phyloP scores from a whole-genome alignment of 2,888 invertebrate genomes.

The Lithodes maja region DNA sequence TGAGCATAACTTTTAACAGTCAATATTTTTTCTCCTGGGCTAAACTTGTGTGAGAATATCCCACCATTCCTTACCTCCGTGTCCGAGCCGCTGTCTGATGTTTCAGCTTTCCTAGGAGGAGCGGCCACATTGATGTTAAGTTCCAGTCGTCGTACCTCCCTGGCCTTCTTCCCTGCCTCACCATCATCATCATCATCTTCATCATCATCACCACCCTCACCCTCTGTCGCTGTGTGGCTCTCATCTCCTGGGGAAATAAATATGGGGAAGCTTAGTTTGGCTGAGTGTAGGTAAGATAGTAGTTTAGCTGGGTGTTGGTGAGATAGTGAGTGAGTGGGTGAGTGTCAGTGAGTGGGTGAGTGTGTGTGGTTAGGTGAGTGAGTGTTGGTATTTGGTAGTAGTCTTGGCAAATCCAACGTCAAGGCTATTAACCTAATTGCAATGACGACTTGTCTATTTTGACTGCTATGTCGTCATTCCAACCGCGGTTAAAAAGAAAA shows the following conservation, averaged over 20 bases:
- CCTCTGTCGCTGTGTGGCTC: constrained; percentile 70
- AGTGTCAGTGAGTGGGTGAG: too few relatives aligned
- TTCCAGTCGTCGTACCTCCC: constrained; percentile 62
- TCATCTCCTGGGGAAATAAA: constrained; percentile 54
- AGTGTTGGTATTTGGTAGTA: too few relatives aligned
- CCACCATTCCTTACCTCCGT: constrained; percentile 61
- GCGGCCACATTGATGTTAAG: constrained; percentile 64
- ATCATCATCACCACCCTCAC: constrained; percentile 72
- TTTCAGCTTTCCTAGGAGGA: constrained; percentile 70
- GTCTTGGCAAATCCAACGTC: too few relatives aligned
- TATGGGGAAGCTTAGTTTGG: background rate
- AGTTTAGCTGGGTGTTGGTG: background rate
- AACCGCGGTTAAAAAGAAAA: too few relatives aligned
- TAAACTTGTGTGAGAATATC: background rate
- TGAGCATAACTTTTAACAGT: too few relatives aligned
- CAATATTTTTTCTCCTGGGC: too few relatives aligned
- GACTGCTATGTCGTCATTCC: too few relatives aligned
- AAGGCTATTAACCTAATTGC: too few relatives aligned
- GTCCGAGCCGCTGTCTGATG: constrained; percentile 69
- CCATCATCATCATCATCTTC: constrained; percentile 72
- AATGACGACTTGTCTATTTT: too few relatives aligned
- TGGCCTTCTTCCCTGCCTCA: constrained; percentile 75
- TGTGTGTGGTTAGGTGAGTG: too few relatives aligned
- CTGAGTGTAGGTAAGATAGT: background rate
- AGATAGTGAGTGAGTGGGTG: too few relatives aligned